A percentile compares a stretch with the other conserved stretches of the same genome.
These are phyloP conservation scores for Hydropsyche betteni DNA, from an alignment of 2,888 invertebrate genomes.

Conservation along the genomic window DNA sequence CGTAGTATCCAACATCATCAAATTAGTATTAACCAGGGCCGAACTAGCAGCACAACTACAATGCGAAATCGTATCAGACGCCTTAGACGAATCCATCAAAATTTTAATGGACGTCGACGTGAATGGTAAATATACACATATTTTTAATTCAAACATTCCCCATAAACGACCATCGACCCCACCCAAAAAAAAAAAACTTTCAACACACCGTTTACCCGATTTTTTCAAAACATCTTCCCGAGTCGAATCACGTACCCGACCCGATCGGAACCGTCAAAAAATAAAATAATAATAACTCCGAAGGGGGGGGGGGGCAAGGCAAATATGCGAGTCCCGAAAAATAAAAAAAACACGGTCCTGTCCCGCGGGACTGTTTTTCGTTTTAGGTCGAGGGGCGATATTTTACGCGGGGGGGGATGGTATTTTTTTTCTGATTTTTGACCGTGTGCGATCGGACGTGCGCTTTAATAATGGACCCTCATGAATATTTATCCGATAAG, in stretches of 20 bases:
- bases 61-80: conserved; percentile 77
- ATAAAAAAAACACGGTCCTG: too few relatives aligned
- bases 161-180: too few relatives aligned
- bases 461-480: conserved; percentile 36
- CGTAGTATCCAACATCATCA: conserved; percentile 54
- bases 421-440: conserved; percentile 36
- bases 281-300: too few relatives aligned
- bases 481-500: conserved; percentile 37
- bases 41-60: conserved; percentile 77
- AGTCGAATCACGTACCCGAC: neutral
- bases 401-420: neutral
- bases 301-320: too few relatives aligned
- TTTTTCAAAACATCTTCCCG: neutral
- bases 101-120: conserved; percentile 74
- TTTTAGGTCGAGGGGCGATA: too few relatives aligned
- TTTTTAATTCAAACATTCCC: too few relatives aligned
- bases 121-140: conserved; percentile 68
- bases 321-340: neutral
- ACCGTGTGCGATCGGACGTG: conserved; percentile 32
- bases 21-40: conserved; percentile 73
- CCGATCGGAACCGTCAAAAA: neutral
- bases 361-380: neutral
- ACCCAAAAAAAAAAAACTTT: too few relatives aligned
- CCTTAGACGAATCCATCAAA: conserved; percentile 70
- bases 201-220: neutral